Evolutionary conservation across 2,888 invertebrate genomes (phyloP).

Genomic region (Diploptera punctata): DNA sequence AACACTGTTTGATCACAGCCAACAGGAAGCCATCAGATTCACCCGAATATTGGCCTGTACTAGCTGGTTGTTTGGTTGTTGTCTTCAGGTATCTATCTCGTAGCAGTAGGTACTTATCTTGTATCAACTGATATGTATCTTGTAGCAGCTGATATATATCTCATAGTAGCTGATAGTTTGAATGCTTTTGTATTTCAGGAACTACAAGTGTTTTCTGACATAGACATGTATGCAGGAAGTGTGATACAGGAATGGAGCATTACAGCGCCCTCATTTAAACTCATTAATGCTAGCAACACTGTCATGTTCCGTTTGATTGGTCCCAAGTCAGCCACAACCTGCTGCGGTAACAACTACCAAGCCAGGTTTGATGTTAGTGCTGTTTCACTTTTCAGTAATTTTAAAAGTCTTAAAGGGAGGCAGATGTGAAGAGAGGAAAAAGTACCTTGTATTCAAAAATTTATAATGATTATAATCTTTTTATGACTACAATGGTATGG

Average conservation of each 20-base stretch:
- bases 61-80: slow-evolving; percentile 73
- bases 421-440: too few species aligned
- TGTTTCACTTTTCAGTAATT: too few species aligned
- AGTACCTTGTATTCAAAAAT: too few species aligned
- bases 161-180: too few species aligned
- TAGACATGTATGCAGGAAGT: slow-evolving; percentile 4
- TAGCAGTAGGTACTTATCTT: too few species aligned
- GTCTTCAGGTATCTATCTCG: slow-evolving; percentile 65
- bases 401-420: too few species aligned
- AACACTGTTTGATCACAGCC: slow-evolving; percentile 81
- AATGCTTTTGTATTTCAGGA: slow-evolving; percentile 1
- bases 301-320: not conserved
- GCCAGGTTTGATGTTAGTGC: slow-evolving; percentile 24
- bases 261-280: not conserved
- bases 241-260: slow-evolving; percentile 11
- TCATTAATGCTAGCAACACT: not conserved
- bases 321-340: not conserved
- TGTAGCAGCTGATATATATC: too few species aligned
- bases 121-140: too few species aligned
- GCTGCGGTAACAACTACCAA: slow-evolving; percentile 23
- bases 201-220: not conserved
- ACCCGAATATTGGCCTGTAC: slow-evolving; percentile 72
- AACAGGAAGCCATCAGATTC: slow-evolving; percentile 81
- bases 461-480: too few species aligned
- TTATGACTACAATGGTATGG: too few species aligned